Base-by-base conservation (phyloP, 2,888 invertebrate genomes). In the Caenorhabditis sinica region DNA sequence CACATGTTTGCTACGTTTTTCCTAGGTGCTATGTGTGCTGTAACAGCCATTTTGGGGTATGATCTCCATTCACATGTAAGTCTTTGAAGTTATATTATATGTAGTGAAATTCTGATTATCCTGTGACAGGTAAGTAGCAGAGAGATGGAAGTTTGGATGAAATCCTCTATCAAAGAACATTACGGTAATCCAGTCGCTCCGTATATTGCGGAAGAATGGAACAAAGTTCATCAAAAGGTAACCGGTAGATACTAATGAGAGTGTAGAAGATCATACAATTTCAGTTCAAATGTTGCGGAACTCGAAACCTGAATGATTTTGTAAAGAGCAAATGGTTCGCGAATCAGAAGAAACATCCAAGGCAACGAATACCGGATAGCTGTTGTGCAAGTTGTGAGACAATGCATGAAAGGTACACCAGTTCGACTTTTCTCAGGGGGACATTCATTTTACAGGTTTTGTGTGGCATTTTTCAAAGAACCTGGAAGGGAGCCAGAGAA, bases 361-460 rank as follows among this genome's bases (percentile, higher is more conserved):
- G 80, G 28, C 63, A 56, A 23, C 17, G 80, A 56, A 68, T 84
- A 36, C 86, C 86, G 15, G 79, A 79, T 13, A 82, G 82, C 40
- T 86, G 86, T 43, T 86, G 86, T 63, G 83, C 86, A 1, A 82
- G 73, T 58, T 86, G 86, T 79, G 71, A 66, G n/a, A 49, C 79
- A n/a, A 84, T 86, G 71, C 86, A 86, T 71, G 83, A 82, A 23
- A 79, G 51, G 83, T 86, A 36, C 13, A 25, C 11, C 23, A 17
- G 5, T 25, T n/a, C n/a, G n/a, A n/a, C n/a, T n/a, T n/a, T n/a
- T n/a, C n/a, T n/a, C n/a, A n/a, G n/a, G n/a, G n/a, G n/a, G n/a
- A n/a, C n/a, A n/a, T n/a, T n/a, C n/a, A 68, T 4, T 1, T 49
- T 80, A 40, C 49, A 77, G 81, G 13, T 85, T 76, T 23, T 86